Conservation (phyloP, 2,797 vertebrate species). For the Anguilla marmorata region DNA sequence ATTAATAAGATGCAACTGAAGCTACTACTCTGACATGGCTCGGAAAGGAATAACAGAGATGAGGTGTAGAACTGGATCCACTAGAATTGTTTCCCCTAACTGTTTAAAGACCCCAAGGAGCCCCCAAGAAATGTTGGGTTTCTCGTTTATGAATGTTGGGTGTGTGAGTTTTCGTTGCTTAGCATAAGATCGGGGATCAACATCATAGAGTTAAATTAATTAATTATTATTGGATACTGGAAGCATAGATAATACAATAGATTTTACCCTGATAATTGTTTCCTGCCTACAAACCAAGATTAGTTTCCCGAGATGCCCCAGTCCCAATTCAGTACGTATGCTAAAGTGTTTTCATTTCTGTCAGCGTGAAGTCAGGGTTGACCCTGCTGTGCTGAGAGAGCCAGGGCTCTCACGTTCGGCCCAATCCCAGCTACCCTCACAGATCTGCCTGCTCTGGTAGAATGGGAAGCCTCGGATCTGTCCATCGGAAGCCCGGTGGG, state of each 20-base stretch:
- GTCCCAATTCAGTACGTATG: neutral
- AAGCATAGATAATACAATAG: neutral
- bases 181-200: neutral
- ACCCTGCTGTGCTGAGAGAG: neutral
- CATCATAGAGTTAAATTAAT: neutral
- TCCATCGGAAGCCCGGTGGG: neutral
- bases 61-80: neutral
- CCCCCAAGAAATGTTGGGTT: too few relatives aligned
- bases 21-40: too few relatives aligned
- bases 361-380: neutral
- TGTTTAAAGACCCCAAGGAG: too few relatives aligned
- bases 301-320: neutral
- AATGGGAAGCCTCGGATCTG: neutral
- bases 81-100: neutral
- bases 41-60: neutral
- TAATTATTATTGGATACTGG: neutral
- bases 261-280: neutral
- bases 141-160: too few relatives aligned
- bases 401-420: neutral
- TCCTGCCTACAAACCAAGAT: neutral
- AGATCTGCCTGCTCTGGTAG: neutral
- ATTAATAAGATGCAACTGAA: too few relatives aligned
- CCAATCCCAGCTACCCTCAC: neutral
- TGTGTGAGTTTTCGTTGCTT: neutral
- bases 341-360: neutral